Percentiles rank a stretch among this genome's conserved stretches.
Evolutionary conservation across 1,140 invertebrate genomes (phyloP).

Genomic region (Octopus sinensis): DNA sequence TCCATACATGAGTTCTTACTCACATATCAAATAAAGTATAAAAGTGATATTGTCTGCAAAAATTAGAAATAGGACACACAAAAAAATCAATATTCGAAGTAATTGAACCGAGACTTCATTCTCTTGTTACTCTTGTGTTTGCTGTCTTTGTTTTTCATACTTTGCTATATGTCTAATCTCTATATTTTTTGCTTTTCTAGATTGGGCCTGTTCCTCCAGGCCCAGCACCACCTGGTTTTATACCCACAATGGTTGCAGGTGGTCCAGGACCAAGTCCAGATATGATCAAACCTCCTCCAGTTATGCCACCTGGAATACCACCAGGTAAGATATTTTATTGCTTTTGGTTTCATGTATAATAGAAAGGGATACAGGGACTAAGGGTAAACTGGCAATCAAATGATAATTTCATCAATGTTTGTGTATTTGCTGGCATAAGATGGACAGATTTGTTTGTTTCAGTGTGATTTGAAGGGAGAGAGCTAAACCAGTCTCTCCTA

Average conservation of each 20-base stretch:
- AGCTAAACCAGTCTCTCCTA: no score
- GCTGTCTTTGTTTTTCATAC: neutral
- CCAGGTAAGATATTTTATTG: neutral
- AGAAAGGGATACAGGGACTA: neutral
- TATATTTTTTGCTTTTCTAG: conserved; percentile 14
- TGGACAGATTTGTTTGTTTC: no score
- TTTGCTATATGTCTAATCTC: neutral
- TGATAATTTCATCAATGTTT: neutral
- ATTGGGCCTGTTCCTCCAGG: conserved; percentile 27
- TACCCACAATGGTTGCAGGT: conserved; percentile 31
- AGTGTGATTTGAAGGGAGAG: no score
- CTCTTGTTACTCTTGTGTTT: neutral
- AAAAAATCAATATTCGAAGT: neutral
- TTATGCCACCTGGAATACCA: conserved; percentile 34
- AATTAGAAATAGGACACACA: no score
- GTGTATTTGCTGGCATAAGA: neutral
- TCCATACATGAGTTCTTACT: neutral
- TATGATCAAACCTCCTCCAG: conserved; percentile 26
- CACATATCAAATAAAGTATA: neutral
- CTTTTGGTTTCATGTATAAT: neutral
- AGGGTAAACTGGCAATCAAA: neutral
- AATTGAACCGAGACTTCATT: neutral
- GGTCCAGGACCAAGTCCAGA: conserved; percentile 17
- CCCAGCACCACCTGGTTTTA: conserved; percentile 24
- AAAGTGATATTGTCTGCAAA: neutral